Conservation (phyloP, 2,797 vertebrate species). For the Sebastes steindachneri region DNA sequence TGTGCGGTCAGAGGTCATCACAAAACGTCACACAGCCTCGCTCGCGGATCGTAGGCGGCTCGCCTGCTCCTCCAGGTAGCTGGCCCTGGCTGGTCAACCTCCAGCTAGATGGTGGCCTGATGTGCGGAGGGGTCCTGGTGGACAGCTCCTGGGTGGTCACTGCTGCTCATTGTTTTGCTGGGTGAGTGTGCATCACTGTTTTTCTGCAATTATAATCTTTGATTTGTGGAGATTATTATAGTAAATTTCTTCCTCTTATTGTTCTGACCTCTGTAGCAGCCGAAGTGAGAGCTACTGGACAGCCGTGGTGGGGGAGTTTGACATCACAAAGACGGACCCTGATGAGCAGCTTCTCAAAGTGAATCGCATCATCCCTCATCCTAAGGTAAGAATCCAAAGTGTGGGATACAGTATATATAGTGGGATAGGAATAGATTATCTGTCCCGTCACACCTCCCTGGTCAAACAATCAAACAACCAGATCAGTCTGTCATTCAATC, state of each 20-base stretch:
- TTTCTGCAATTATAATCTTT: background rate
- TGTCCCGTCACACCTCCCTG: background rate
- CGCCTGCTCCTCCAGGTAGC: slow-evolving; percentile 84
- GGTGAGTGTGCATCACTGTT: slow-evolving; percentile 77
- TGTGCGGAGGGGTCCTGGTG: slow-evolving; percentile 94
- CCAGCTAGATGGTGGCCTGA: slow-evolving; percentile 88
- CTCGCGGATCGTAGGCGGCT: slow-evolving; percentile 92
- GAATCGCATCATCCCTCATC: slow-evolving; percentile 92
- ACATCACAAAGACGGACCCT: slow-evolving; percentile 84
- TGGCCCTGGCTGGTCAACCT: slow-evolving; percentile 97
- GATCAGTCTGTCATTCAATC: background rate
- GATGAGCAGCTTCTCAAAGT: slow-evolving; percentile 86
- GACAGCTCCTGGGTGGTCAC: slow-evolving; percentile 93
- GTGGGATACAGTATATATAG: background rate
- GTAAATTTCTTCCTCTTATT: background rate
- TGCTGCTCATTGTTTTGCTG: slow-evolving; percentile 92
- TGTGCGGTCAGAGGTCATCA: slow-evolving; percentile 86
- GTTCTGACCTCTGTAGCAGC: slow-evolving; percentile 76
- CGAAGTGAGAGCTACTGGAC: slow-evolving; percentile 92
- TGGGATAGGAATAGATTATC: background rate
- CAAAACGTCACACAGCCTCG: slow-evolving; percentile 83
- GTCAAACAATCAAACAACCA: background rate
- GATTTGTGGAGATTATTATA: background rate
- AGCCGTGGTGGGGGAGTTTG: slow-evolving; percentile 89
- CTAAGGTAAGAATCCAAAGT: slow-evolving; percentile 84